Evolutionary conservation across 2,113 vertebrate species (phyloP), one percentile per base, ranked within the genome.

Genomic region (Phyllopteryx taeniolatus): DNA sequence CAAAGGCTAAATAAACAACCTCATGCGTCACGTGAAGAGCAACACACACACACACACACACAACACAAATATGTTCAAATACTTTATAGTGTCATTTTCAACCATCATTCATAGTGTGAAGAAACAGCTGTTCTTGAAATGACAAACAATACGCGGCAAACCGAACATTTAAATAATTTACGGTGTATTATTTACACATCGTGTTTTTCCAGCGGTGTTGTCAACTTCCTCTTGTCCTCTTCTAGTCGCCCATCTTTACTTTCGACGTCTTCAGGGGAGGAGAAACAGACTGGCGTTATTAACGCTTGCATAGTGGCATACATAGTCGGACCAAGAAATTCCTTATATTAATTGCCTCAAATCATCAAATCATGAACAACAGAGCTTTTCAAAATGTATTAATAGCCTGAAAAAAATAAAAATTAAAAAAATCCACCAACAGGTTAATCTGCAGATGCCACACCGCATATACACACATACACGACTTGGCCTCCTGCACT

Each of bases 161-260:
- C 89, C 86, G 89, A 91, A 92, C 92, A 92, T 90, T 93, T 90
- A 90, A 94, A 94, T 94, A 93, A 94, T 93, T 93, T 93, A 93
- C 86, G 90, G 88, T 86, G 89, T 93, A 94, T 27, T 59, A 59
- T 94, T 87, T 94, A 93, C 92, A 94, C 84, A 84, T 87, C 83
- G 86, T 75, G 59, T 81, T 79, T 77, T 79, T 77, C 82, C 88
- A 88, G 89, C 85, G 72, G 77, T 74, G 81, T 80, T 69, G 64
- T 66, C 64, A 14, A 17, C 20, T 22, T 46, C 42, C 13, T 78
- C 83, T 67, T 80, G 63, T 17, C 60, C 31, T 74, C 80, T 43
- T 90, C 83, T 96, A 98, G 87, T 98, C 93, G 46, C 97, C 98
- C 98, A 99, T 99, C 93, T 99, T 99, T 95, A 99, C 95, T 94